Evolutionary conservation across 1,140 invertebrate species (phyloP).

Genomic region (Papilio machaon): DNA sequence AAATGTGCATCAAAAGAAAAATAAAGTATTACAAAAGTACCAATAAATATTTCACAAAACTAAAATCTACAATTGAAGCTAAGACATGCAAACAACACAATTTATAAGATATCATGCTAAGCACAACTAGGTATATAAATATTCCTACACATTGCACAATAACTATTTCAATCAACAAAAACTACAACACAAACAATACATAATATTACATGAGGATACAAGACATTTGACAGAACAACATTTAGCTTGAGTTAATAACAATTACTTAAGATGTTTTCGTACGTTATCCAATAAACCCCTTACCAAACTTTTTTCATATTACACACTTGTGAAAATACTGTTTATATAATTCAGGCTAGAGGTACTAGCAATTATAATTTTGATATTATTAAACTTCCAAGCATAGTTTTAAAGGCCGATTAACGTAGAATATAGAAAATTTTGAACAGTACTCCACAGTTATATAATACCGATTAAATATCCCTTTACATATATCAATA

Average conservation of each 20-base stretch:
- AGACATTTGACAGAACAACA: slow-evolving; percentile 12
- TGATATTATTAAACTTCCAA: background rate
- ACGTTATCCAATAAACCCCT: background rate
- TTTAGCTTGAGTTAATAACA: background rate
- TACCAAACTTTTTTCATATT: background rate
- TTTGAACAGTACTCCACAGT: slow-evolving; percentile 13
- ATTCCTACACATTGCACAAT: background rate
- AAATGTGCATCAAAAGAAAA: background rate
- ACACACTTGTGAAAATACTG: slow-evolving; percentile 1
- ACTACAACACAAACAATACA: background rate
- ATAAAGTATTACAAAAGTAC: slow-evolving; percentile 17
- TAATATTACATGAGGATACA: slow-evolving; percentile 39
- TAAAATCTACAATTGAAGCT: slow-evolving; percentile 12
- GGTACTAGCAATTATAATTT: background rate
- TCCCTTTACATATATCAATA: background rate
- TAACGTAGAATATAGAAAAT: background rate
- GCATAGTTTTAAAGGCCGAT: background rate
- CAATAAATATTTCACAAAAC: slow-evolving; percentile 22
- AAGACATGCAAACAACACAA: slow-evolving; percentile 16
- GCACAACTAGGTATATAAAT: background rate
- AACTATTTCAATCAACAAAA: background rate
- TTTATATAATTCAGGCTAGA: background rate
- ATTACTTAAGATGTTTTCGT: background rate
- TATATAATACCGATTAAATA: slow-evolving; percentile 1
- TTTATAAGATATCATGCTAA: slow-evolving; percentile 4